Base-by-base conservation (phyloP, 1,140 invertebrate genomes). In the Microplitis demolitor region DNA sequence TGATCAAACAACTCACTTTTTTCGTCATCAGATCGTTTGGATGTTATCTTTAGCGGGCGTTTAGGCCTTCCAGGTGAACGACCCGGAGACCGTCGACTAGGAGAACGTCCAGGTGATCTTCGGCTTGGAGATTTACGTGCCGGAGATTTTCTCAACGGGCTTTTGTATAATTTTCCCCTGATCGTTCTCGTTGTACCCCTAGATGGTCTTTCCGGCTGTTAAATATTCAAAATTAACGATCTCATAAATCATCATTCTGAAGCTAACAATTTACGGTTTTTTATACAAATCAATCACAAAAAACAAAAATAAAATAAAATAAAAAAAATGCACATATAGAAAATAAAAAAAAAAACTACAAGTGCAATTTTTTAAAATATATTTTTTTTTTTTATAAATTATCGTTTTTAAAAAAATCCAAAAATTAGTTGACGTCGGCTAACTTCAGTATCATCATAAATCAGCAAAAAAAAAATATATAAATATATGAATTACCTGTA, bases 101-200 rank as follows among this genome's bases (percentile, higher is more conserved):
- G 73, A 8, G 73, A 73, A 50, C 39, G 66, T 69, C 76, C 72
- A 3, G 82, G 78, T 3, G 84, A 85, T 24, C 74, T 78, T 66
- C 56, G 75, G 53, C 69, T 72, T 2, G 79, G 72, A 5, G 78
- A 80, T 34, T 13, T 74, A 61, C 80, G 76, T 31, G 74, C 74
- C 0, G 80, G 82, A 0, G 84, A 85, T 60, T 68, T 69, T 72
- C 82, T 76, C 0, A 78, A 69, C 3, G 84, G 80, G 68, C 81
- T 86, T 72, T 80, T 85, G 5, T 11, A 64, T 8, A 34, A 13
- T 66, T 75, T 76, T 5, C 62, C 77, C 5, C 72, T 78, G n/a
- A 45, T 45, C 6, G 69, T 9, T 74, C 81, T 77, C 2, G 76
- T 74, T 24, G 73, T 62, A 54, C 78, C 81, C 69, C 84, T 78